Evolutionary conservation across 2,888 invertebrate species (phyloP).

Genomic region (Orthosia cruda): DNA sequence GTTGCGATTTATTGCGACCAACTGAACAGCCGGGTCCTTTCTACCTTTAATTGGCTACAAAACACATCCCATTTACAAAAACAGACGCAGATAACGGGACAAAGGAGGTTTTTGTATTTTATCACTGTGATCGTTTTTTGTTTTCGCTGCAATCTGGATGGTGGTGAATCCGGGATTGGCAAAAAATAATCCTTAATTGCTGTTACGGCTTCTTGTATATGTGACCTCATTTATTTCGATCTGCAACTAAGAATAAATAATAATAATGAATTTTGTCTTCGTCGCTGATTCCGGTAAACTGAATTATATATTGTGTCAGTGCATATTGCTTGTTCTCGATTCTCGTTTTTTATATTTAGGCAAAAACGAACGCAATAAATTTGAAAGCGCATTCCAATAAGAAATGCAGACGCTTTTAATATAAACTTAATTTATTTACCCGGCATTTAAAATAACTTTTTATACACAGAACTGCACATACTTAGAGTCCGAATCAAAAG

Average conservation of each 20-base stretch:
- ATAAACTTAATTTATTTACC: slow-evolving; percentile 39
- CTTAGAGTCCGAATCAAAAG: slow-evolving; percentile 79
- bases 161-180: slow-evolving; percentile 15
- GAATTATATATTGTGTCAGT: no score
- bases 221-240: background rate
- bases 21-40: slow-evolving; percentile 87
- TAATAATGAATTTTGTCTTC: no score
- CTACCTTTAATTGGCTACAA: slow-evolving; percentile 90
- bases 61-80: slow-evolving; percentile 88
- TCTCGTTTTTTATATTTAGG: background rate
- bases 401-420: slow-evolving; percentile 8
- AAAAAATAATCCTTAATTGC: slow-evolving; percentile 24
- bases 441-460: slow-evolving; percentile 52
- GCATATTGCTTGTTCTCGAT: no score
- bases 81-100: slow-evolving; percentile 82
- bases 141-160: slow-evolving; percentile 18
- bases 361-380: background rate
- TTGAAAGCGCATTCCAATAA: slow-evolving; percentile 37
- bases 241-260: no score
- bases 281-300: background rate
- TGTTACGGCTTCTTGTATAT: background rate
- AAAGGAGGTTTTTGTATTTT: slow-evolving; percentile 67
- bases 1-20: slow-evolving; percentile 90
- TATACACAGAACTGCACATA: slow-evolving; percentile 72
- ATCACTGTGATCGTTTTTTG: slow-evolving; percentile 46